Percentiles rank a stretch among this genome's conserved stretches.
phyloP scores from a whole-genome alignment of 2,113 vertebrate species.

The Menura novaehollandiae region DNA sequence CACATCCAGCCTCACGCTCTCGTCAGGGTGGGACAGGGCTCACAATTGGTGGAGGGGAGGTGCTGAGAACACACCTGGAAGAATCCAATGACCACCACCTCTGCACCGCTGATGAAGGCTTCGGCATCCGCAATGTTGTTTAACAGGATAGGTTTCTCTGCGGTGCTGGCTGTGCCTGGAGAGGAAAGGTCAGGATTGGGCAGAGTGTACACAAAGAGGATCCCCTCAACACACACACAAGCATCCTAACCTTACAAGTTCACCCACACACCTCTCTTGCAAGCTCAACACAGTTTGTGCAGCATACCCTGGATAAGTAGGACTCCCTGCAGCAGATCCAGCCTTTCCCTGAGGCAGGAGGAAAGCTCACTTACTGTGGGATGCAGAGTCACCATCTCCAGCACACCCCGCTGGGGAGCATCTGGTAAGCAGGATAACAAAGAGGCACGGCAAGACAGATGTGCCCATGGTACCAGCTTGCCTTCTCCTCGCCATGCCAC shows the following conservation, averaged over 20 bases:
- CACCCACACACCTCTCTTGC: not conserved
- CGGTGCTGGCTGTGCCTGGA: conserved; percentile 33
- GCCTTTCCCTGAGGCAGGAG: not conserved
- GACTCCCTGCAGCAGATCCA: not conserved
- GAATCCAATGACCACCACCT: conserved; percentile 87
- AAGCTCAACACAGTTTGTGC: not conserved
- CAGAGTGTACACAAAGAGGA: not conserved
- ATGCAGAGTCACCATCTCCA: not conserved
- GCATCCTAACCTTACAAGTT: not conserved
- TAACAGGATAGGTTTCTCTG: conserved; percentile 57
- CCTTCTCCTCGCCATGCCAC: not conserved
- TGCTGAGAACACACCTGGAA: conserved; percentile 80
- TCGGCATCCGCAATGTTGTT: conserved; percentile 49
- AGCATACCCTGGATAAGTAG: not conserved
- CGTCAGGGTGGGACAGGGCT: not conserved
- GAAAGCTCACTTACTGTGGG: conserved; percentile 56
- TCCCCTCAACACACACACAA: not conserved
- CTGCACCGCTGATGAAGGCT: conserved; percentile 77
- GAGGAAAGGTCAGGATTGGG: not conserved
- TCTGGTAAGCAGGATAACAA: not conserved
- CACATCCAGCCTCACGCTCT: not conserved
- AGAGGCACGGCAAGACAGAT: rapidly evolving
- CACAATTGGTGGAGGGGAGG: not conserved
- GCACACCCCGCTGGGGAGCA: not conserved
- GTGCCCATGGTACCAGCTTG: conserved; percentile 1